Evolutionary conservation across 2,797 vertebrate genomes (phyloP), one percentile per base, ranked within the genome.

Genomic region (Echiichthys vipera): DNA sequence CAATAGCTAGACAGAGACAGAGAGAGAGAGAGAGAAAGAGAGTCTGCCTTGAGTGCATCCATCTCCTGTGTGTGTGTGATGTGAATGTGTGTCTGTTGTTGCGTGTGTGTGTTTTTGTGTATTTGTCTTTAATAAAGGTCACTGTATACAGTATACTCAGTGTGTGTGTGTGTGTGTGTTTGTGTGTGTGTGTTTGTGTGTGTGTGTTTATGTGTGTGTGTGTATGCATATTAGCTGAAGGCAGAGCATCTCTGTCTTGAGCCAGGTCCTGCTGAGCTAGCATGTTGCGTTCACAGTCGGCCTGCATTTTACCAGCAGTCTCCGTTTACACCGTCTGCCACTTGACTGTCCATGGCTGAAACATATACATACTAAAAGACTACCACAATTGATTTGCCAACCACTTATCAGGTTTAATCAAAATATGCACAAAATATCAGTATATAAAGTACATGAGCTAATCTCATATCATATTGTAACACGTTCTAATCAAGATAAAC

Each of bases 291-390:
- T 91, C 91, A 83, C 91, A 84, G 85, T 91, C 58, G 47, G 75
- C 62, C 74, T 77, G 75, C 64, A 58, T 88, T 90, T 86, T 83
- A 88, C 71, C 85, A 89, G 88, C 84, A 78, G 88, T 78, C 71
- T 88, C 83, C 86, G 79, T 88, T 92, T 89, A 84, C 75, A 82
- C 89, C 83, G 87, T 91, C 90, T 90, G 87, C 87, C 80, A 67
- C 86, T 79, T 51, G 45, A 63, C 71, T 30, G 47, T 84, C 64
- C 59, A 39, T 37, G 5, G 37, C 47, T 71, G 77, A 80, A 84
- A 71, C 61, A 58, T 67, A 49, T 67, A 76, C n/a, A n/a, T n/a
- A n/a, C 30, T 43, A 1, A 14, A 39, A 27, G 54, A 39, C 22
- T 11, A 51, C 17, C 7, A 24, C 7, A 56, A 56, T 11, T 5